Conservation (phyloP, 2,113 vertebrate genomes). For the Bathybates hornii region DNA sequence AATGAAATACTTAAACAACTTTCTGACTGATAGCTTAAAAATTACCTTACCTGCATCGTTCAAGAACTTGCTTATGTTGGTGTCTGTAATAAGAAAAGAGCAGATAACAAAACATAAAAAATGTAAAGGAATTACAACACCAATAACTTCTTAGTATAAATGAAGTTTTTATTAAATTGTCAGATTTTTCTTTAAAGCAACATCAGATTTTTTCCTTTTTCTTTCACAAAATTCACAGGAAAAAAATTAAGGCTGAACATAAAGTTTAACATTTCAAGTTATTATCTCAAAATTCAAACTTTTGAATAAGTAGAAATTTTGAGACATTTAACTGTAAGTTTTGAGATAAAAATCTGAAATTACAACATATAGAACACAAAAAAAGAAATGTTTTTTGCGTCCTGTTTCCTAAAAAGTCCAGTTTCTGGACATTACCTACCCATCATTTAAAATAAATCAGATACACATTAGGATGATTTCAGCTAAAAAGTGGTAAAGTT, state of each 20-base stretch:
- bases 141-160: not conserved
- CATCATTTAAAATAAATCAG: not conserved
- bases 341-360: not conserved
- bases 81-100: not conserved
- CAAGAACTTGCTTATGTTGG: not conserved
- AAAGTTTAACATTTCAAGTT: not conserved
- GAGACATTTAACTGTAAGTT: not conserved
- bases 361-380: rapidly evolving
- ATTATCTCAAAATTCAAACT: not conserved
- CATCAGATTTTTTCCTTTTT: not conserved
- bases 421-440: not conserved
- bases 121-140: not conserved
- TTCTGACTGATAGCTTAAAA: not conserved
- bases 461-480: not conserved
- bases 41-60: rapidly evolving
- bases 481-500: not conserved
- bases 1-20: not conserved
- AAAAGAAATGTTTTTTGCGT: not conserved
- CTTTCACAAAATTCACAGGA: not conserved
- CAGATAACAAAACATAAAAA: not conserved
- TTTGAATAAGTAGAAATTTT: not conserved
- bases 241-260: not conserved
- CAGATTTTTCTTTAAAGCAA: not conserved
- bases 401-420: not conserved
- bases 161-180: not conserved